phyloP scores from a whole-genome alignment of 2,888 invertebrate species.

The Bedellia somnulentella region DNA sequence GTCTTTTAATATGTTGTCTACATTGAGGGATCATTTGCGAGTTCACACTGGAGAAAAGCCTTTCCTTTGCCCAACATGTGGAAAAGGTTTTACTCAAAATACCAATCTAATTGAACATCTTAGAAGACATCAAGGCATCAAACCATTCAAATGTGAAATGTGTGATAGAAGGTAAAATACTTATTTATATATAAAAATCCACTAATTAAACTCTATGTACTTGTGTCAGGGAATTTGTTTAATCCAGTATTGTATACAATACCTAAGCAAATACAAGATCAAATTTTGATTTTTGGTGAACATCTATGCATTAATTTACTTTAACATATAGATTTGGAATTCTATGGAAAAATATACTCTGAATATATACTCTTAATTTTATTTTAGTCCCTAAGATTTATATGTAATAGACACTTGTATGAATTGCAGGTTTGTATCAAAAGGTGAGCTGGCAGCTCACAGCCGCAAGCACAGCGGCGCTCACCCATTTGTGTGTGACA shows the following conservation, averaged over 20 bases:
- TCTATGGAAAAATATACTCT: too few species aligned
- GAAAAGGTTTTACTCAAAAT: slow-evolving; percentile 62
- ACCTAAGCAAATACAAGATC: too few species aligned
- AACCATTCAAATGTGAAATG: slow-evolving; percentile 38
- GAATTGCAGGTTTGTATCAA: slow-evolving; percentile 40
- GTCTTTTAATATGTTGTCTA: slow-evolving; percentile 52
- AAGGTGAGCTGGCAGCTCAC: slow-evolving; percentile 59
- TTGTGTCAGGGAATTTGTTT: too few species aligned
- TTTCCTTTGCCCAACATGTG: slow-evolving; percentile 57
- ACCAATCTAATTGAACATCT: slow-evolving; percentile 62
- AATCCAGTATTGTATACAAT: too few species aligned
- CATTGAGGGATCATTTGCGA: slow-evolving; percentile 60
- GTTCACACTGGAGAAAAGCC: slow-evolving; percentile 53
- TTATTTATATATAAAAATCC: too few species aligned
- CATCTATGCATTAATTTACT: too few species aligned
- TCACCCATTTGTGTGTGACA: slow-evolving; percentile 61
- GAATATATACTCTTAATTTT: too few species aligned
- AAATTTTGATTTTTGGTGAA: too few species aligned
- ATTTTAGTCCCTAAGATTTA: neutral
- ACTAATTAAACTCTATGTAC: too few species aligned
- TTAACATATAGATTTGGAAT: too few species aligned
- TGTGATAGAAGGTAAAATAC: slow-evolving; percentile 39
- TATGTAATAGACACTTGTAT: neutral
- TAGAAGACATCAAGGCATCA: slow-evolving; percentile 55
- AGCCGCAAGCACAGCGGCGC: slow-evolving; percentile 61